Conservation (phyloP, 2,113 vertebrate genomes). For the Python bivittatus region DNA sequence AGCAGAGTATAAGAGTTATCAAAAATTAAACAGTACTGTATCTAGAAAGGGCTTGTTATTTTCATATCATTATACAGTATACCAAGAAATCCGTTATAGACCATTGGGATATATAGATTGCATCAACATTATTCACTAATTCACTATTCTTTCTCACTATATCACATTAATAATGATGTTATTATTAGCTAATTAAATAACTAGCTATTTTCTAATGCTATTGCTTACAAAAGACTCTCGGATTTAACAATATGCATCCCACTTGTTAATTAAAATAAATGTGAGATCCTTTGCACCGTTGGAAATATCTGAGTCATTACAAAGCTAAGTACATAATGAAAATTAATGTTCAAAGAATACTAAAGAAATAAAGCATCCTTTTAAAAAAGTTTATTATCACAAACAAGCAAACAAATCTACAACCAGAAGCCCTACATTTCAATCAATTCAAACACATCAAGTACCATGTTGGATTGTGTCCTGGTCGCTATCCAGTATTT, state of each 20-base stretch:
- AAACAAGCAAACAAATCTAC: accelerated
- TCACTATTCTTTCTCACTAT: slow-evolving; percentile 69
- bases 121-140: slow-evolving; percentile 72
- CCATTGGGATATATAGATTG: slow-evolving; percentile 40
- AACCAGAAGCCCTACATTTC: neutral
- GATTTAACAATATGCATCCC: slow-evolving; percentile 35
- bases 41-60: slow-evolving; percentile 54
- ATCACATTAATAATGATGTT: slow-evolving; percentile 69
- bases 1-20: slow-evolving; percentile 47
- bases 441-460: neutral
- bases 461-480: neutral
- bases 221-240: slow-evolving; percentile 57
- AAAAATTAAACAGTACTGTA: slow-evolving; percentile 39
- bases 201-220: slow-evolving; percentile 72
- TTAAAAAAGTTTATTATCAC: neutral
- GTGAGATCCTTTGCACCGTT: neutral
- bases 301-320: neutral
- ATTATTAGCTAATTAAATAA: slow-evolving; percentile 56
- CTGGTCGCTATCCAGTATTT: neutral
- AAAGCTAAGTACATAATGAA: neutral
- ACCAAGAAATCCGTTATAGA: slow-evolving; percentile 67
- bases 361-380: neutral
- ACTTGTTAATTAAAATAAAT: slow-evolving; percentile 36
- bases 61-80: slow-evolving; percentile 42
- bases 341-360: neutral